Conservation (phyloP, 2,888 invertebrate species). For the Hyposoter dolosus region DNA sequence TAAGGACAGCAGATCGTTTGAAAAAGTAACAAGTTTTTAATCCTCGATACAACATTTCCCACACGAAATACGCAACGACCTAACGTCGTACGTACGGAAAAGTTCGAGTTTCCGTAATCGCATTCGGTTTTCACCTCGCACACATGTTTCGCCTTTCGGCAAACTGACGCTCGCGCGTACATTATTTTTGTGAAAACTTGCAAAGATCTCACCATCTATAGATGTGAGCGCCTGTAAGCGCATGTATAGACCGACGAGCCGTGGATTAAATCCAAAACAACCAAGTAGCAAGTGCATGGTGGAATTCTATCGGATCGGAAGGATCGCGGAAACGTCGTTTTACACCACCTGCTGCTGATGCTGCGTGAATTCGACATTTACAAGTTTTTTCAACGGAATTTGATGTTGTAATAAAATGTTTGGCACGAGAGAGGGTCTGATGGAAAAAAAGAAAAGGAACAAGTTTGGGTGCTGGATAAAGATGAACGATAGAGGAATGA, state of each 20-base stretch:
- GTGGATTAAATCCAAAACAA: slow-evolving; percentile 63
- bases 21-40: neutral
- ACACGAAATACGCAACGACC: neutral
- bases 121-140: slow-evolving; percentile 32
- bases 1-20: too few relatives aligned
- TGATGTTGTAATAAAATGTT: neutral
- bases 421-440: neutral
- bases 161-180: slow-evolving; percentile 9
- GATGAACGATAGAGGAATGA: neutral
- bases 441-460: neutral
- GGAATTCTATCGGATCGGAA: neutral
- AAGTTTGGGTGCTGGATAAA: neutral
- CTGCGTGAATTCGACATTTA: neutral
- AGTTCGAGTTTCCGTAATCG: slow-evolving; percentile 2
- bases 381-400: neutral
- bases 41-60: neutral
- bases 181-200: neutral
- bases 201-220: neutral
- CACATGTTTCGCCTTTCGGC: slow-evolving; percentile 5
- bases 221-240: neutral
- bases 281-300: slow-evolving; percentile 72
- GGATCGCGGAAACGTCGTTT: neutral
- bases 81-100: neutral
- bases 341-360: neutral
- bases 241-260: neutral